A percentile compares a stretch with the other conserved stretches of the same genome.
Evolutionary conservation across 1,140 invertebrate genomes (phyloP).

Genomic region (Maniola jurtina): DNA sequence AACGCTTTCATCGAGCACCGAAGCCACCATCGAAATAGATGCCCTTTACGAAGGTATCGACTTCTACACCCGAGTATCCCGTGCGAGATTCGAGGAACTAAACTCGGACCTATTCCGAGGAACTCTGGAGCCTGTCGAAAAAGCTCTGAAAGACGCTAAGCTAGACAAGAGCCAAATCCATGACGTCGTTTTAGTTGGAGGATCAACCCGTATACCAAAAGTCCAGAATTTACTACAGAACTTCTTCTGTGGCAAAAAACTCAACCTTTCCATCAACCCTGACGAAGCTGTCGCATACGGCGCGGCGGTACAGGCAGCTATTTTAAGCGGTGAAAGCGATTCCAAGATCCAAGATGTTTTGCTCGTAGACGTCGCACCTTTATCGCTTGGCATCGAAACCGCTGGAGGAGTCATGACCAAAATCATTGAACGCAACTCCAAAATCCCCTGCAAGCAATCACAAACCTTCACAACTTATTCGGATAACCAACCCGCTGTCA

Average conservation of each 20-base stretch:
- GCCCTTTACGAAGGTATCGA: constrained; percentile 75
- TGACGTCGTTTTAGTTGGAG: constrained; percentile 86
- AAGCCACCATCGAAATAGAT: constrained; percentile 78
- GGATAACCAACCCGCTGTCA: constrained; percentile 86
- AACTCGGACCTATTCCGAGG: constrained; percentile 76
- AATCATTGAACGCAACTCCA: constrained; percentile 80
- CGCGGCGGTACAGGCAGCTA: constrained; percentile 75
- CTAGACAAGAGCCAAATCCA: constrained; percentile 83
- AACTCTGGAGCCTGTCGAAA: constrained; percentile 79
- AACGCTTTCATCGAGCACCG: constrained; percentile 76
- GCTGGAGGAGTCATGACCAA: constrained; percentile 82
- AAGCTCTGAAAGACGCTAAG: constrained; percentile 84
- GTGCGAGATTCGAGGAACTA: constrained; percentile 76
- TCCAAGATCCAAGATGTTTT: constrained; percentile 80
- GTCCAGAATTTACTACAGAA: constrained; percentile 76
- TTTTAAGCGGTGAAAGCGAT: constrained; percentile 75
- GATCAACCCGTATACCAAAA: constrained; percentile 83
- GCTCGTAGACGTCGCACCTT: constrained; percentile 78
- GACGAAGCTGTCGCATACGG: constrained; percentile 79
- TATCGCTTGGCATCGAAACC: constrained; percentile 81
- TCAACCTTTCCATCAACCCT: constrained; percentile 79
- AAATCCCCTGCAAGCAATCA: constrained; percentile 82
- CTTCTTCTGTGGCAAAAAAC: constrained; percentile 74
- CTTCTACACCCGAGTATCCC: constrained; percentile 73
- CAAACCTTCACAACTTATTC: constrained; percentile 83